These are phyloP conservation scores for Eumerus sabulonum DNA, from an alignment of 2,888 invertebrate species.

Conservation along the genomic window DNA sequence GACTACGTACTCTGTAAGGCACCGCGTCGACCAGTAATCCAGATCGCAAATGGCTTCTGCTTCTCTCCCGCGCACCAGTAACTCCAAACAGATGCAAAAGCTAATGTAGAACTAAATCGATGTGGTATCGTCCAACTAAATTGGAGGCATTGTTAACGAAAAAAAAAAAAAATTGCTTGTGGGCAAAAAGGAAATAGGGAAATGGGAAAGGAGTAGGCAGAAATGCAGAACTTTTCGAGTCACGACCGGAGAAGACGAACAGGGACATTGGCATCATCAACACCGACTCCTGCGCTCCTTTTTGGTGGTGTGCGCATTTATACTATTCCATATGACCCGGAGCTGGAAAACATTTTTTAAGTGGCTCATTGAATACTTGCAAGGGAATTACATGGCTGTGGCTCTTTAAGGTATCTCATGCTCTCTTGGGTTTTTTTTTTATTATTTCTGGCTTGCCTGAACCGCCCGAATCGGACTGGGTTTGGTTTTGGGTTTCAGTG, in stretches of 20 bases:
- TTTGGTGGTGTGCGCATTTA: constrained; percentile 15
- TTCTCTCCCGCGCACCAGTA: constrained; percentile 11
- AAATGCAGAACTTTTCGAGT: constrained; percentile 58
- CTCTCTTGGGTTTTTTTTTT: too few relatives aligned
- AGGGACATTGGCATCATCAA: constrained; percentile 31
- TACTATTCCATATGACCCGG: constrained; percentile 15
- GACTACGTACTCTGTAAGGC: background rate
- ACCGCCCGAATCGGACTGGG: constrained; percentile 24
- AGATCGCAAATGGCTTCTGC: constrained; percentile 46
- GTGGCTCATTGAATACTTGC: constrained; percentile 40
- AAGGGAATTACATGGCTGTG: constrained; percentile 43
- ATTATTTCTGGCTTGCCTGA: constrained; percentile 26
- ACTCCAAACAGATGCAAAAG: constrained; percentile 35
- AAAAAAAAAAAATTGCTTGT: constrained; percentile 20
- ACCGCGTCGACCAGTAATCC: constrained; percentile 42
- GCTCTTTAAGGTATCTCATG: constrained; percentile 44
- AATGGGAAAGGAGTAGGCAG: background rate
- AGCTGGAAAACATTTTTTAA: constrained; percentile 50
- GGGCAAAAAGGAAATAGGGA: constrained; percentile 10
- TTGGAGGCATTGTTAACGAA: constrained; percentile 43
- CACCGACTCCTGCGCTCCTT: constrained; percentile 16
- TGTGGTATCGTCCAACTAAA: constrained; percentile 59
- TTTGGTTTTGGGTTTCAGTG: constrained; percentile 23
- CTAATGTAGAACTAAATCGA: constrained; percentile 57
- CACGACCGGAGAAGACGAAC: constrained; percentile 58